These are phyloP conservation scores for Eucriotettix oculatus DNA, from an alignment of 2,888 invertebrate genomes.

Conservation along the genomic window DNA sequence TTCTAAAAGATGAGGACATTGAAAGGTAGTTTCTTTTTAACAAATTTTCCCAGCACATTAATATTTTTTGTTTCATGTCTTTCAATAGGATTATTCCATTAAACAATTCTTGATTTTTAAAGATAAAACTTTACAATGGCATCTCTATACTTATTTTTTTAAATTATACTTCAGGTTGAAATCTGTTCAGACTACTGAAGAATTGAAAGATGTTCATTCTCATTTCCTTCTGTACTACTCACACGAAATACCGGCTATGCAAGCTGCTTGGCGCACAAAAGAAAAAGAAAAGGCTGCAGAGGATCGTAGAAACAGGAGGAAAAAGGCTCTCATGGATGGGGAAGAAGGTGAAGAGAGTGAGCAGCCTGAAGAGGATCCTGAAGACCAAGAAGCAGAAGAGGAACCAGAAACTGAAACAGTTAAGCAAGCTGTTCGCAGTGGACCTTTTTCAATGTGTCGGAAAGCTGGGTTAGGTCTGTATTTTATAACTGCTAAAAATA, in stretches of 20 bases:
- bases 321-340: constrained; percentile 17
- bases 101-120: too few relatives aligned
- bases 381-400: constrained; percentile 33
- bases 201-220: constrained; percentile 80
- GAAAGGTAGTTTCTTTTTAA: constrained; percentile 34
- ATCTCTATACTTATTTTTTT: too few relatives aligned
- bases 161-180: constrained; percentile 32
- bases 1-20: constrained; percentile 73
- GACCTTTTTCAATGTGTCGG: constrained; percentile 75
- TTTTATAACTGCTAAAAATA: too few relatives aligned
- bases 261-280: constrained; percentile 49
- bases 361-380: constrained; percentile 40
- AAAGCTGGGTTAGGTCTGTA: constrained; percentile 59
- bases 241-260: constrained; percentile 67
- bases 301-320: constrained; percentile 28
- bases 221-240: constrained; percentile 90
- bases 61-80: too few relatives aligned
- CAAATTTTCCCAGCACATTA: too few relatives aligned
- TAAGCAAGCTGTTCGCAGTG: constrained; percentile 74
- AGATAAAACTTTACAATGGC: too few relatives aligned
- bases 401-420: constrained; percentile 35
- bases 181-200: constrained; percentile 70
- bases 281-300: constrained; percentile 43
- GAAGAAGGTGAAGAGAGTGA: constrained; percentile 21
- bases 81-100: too few relatives aligned